phyloP scores from a whole-genome alignment of 2,113 vertebrate species.

The Ramphastos sulfuratus region DNA sequence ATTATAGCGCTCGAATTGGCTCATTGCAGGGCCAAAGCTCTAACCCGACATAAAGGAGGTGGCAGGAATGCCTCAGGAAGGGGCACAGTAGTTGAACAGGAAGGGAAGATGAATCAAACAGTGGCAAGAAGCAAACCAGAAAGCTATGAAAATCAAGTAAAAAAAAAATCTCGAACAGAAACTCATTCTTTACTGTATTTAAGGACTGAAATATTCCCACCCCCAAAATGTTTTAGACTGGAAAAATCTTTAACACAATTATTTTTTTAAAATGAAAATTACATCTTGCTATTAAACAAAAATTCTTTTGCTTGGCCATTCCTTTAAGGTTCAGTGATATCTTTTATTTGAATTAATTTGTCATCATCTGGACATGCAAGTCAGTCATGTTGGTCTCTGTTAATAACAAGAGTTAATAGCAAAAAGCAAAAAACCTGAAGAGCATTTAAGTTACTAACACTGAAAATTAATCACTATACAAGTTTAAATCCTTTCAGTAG shows the following conservation, averaged over 20 bases:
- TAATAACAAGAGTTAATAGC: neutral
- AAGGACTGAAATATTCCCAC: neutral
- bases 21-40: neutral
- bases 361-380: neutral
- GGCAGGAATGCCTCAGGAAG: neutral
- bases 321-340: neutral
- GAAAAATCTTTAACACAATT: neutral
- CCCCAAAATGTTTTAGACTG: neutral
- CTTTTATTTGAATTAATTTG: neutral
- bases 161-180: slow-evolving; percentile 1
- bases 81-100: neutral
- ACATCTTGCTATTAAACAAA: neutral
- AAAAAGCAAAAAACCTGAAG: neutral
- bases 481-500: neutral
- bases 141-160: neutral
- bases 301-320: neutral
- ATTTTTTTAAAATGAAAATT: neutral
- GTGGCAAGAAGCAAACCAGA: neutral
- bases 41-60: neutral
- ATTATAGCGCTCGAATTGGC: neutral
- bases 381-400: neutral
- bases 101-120: neutral
- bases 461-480: neutral
- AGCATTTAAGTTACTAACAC: neutral
- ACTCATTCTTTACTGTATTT: neutral